Evolutionary conservation across 2,888 invertebrate species (phyloP).

Genomic region (Tethea ocularis): DNA sequence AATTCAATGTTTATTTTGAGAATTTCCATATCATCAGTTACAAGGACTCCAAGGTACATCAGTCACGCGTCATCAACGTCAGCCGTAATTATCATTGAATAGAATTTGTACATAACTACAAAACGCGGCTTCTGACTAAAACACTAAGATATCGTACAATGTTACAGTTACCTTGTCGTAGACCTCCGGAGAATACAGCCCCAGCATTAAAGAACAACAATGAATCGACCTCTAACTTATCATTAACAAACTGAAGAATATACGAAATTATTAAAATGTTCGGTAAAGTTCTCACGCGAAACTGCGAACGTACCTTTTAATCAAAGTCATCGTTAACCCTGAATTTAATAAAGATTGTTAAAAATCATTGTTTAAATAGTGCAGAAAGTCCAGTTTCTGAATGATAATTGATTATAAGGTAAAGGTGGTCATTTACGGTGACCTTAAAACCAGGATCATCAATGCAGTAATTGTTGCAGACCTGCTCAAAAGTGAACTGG

Average conservation of each 20-base stretch:
- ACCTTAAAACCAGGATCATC: conserved; percentile 56
- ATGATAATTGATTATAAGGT: conserved; percentile 28
- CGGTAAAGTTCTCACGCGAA: conserved; percentile 62
- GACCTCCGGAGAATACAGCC: conserved; percentile 55
- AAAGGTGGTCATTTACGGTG: conserved; percentile 19
- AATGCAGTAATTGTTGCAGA: conserved; percentile 41
- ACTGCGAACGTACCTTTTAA: conserved; percentile 44
- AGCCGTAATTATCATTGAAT: conserved; percentile 62
- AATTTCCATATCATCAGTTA: conserved; percentile 45
- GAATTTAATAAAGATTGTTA: conserved; percentile 38
- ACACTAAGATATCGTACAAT: conserved; percentile 47
- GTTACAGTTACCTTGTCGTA: conserved; percentile 71
- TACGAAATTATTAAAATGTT: conserved; percentile 61
- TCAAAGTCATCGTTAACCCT: conserved; percentile 50
- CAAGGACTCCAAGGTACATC: conserved; percentile 53
- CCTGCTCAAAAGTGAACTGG: conserved; percentile 49
- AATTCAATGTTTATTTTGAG: conserved; percentile 33
- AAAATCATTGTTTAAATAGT: conserved; percentile 20
- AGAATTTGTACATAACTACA: conserved; percentile 27
- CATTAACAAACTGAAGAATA: conserved; percentile 65
- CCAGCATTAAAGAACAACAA: conserved; percentile 60
- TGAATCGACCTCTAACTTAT: conserved; percentile 69
- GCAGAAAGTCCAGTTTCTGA: conserved; percentile 30
- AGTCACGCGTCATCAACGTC: conserved; percentile 60
- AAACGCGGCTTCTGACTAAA: conserved; percentile 36